Evolutionary conservation across 2,113 vertebrate species (phyloP), one percentile per base, ranked within the genome.

Genomic region (Oplegnathus fasciatus): DNA sequence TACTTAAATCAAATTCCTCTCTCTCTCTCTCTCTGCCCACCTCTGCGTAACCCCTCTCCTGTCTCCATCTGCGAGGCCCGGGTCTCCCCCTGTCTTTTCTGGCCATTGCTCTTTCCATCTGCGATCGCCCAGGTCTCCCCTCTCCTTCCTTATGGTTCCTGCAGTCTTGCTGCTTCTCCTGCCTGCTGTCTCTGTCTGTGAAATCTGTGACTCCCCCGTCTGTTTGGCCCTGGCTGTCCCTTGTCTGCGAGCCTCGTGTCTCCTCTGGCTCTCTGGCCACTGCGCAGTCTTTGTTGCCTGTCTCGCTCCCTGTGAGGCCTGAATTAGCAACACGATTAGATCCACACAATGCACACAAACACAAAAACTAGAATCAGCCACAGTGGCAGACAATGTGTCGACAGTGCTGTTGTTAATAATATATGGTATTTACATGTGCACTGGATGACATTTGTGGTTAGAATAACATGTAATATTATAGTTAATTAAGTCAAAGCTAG

Each of bases 81-180:
- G 78, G 54, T 87, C 78, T 80, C 77, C 82, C 85, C 50, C 61
- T 75, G 57, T 87, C 58, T 67, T 82, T 86, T 87, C 85, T 91
- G 90, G 90, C 86, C 70, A 61, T 86, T 82, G 57, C 78, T 80
- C 65, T 50, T 75, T 88, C 89, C 86, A 91, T 93, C 92, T 94
- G 93, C 34, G 82, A 58, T 34, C 1, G 50, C 76, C 46, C 26
- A 74, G 82, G 88, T 88, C 75, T 86, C 78, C 86, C 70, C 82
- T 86, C 75, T 87, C 57, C 18, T 71, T 86, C 93, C 90, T 76
- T 88, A 89, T 91, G 92, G 69, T 87, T 90, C 84, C 80, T 55
- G 84, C 78, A 67, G 87, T 69, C 82, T 82, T 50, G 73, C 86
- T 62, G 74, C 73, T 80, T 80, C 69, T 81, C 57, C 81, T 65